Percentiles rank a stretch among this genome's conserved stretches.
These are phyloP conservation scores for Perdita meconis DNA, from an alignment of 2,888 invertebrate species.

Conservation along the genomic window DNA sequence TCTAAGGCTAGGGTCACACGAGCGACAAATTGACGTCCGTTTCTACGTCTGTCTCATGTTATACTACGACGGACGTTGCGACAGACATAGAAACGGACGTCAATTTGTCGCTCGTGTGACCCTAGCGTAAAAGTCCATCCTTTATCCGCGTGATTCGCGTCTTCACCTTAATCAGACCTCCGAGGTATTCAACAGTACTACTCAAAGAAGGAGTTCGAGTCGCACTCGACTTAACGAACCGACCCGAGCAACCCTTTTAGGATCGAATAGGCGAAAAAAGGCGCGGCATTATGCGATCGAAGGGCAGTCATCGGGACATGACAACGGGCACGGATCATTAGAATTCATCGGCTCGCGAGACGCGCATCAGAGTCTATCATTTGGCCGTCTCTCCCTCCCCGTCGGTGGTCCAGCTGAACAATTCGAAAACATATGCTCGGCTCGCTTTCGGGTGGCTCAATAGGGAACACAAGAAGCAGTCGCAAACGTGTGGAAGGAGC, in stretches of 20 bases:
- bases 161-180: neutral
- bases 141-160: neutral
- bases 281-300: neutral
- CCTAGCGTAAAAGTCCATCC: too few relatives aligned
- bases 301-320: neutral
- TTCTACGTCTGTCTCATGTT: too few relatives aligned
- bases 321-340: constrained; percentile 38
- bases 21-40: too few relatives aligned
- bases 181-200: neutral
- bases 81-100: too few relatives aligned
- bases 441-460: constrained; percentile 51
- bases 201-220: neutral
- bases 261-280: neutral
- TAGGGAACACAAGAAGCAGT: constrained; percentile 57
- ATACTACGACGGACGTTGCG: too few relatives aligned
- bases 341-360: constrained; percentile 45
- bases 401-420: constrained; percentile 34
- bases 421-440: constrained; percentile 55
- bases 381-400: constrained; percentile 28
- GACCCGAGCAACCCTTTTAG: too few relatives aligned
- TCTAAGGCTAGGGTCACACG: too few relatives aligned
- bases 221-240: too few relatives aligned
- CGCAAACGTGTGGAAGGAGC: constrained; percentile 37
- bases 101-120: too few relatives aligned
- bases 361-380: constrained; percentile 50